Base-by-base conservation (phyloP, 2,797 vertebrate species). In the Anisognathus igniventris region DNA sequence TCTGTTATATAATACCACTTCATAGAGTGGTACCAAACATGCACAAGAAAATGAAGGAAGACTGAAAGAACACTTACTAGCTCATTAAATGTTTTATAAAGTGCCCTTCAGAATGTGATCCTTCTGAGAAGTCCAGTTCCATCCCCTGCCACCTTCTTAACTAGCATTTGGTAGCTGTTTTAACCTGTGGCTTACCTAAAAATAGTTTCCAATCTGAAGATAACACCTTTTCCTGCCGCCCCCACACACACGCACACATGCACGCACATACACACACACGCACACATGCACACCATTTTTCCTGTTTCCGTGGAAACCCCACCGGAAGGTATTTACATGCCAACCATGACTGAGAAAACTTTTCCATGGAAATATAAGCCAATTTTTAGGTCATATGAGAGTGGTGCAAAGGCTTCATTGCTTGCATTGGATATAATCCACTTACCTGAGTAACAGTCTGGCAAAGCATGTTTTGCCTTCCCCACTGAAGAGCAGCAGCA, bases 251-350 rank as follows among this genome's bases (percentile, higher is more conserved):
- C 20, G 3, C n/a, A 23, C 5, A 0, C 37, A 19, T 10, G 5
- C 57, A 37, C 4, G 6, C 62, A 15, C 45, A 40, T 10, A 48
- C 27, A 51, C 25, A 6, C n/a, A 70, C 10, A 4, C 4, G 5
- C 23, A 56, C 37, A 66, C 51, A 68, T 44, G 37, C 15, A 2
- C 77, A 86, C 64, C 24, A 57, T 68, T 96, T 86, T 39, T 47
- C 56, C 54, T 42, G 94, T 97, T 97, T 92, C 97, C 53, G 7
- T 94, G 93, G 97, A 97, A 96, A 97, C 95, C 45, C 86, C 48
- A 17, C 81, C 90, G 68, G 74, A 94, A 96, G 92, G 79, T 67
- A 67, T 71, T 95, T 95, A 85, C 53, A 16, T 81, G 37, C 85
- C 87, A 95, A 20, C 91, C 51, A 35, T 93, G 47, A 75, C 81